Evolutionary conservation across 2,888 invertebrate species (phyloP), one percentile per base, ranked within the genome.

Genomic region (Aspidiotus destructor): DNA sequence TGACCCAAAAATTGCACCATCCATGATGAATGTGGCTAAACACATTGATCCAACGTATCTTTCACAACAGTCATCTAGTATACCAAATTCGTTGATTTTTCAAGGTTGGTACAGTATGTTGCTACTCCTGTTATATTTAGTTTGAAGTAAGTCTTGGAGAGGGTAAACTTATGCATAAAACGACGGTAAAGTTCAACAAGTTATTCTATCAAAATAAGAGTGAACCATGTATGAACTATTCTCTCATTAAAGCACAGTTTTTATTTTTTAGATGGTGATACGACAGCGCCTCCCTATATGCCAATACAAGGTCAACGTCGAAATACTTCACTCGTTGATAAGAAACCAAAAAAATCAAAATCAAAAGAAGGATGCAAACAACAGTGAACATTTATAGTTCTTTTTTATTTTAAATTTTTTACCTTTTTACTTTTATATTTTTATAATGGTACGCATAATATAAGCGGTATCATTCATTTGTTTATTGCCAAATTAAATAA

Each of bases 221-320:
- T 28, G 2, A 28, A 28, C 28, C 28, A 3, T 28, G 28, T 28
- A 28, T 28, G 28, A 28, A 3, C 28, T 28, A 28, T 28, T 28
- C 28, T 28, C 28, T 28, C 5, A 28, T 28, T 28, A 5, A 3
- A 28, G 28, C 28, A 28, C 28, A 28, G 5, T 28, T 28, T 28
- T 28, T 28, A 28, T 28, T 28, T 28, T 55, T 2, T 41, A 65
- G 69, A 69, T 28, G 54, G 54, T 53, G 67, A 67, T 60, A 41
- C 15, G 15, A 40, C 62, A 3, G 69, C 62, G 0, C 85, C 86
- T 8, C 86, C 87, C 68, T 87, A 88, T 75, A 87, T 88, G 87
- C 87, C 87, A 61, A 86, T 88, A 74, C 87, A 86, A 77, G 87
- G 87, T 61, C 87, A 87, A 74, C 79, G 87, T 70, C 79, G 87